Evolutionary conservation across 2,113 vertebrate species (phyloP), one percentile per base, ranked within the genome.

Genomic region (Tiliqua scincoides): DNA sequence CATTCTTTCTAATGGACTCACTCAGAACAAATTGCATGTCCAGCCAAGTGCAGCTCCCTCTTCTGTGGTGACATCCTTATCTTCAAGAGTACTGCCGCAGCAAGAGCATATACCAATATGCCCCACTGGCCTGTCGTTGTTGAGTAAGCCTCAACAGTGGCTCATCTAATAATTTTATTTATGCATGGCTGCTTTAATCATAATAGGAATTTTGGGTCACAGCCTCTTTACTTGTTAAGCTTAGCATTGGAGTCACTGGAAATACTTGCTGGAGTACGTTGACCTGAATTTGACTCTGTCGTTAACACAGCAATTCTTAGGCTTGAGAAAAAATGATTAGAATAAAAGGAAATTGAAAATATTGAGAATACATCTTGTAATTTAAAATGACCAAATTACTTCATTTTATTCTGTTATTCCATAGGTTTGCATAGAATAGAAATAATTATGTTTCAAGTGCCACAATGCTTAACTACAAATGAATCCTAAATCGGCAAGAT

Each of bases 251-350:
- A 61, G 79, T 89, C 18, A 79, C 52, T 85, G 23, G 82, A 79
- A 90, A 73, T 73, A 18, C 67, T 92, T 91, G 70, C 32, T 87
- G 68, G 61, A 74, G 70, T 67, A 67, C 25, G 40, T 52, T 82
- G 72, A 82, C 61, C 25, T 77, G 21, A 35, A 71, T 71, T 87
- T 71, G 80, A 43, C 77, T 3, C 81, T 88, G 17, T 37, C 89
- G 72, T 87, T 91, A 57, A 79, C 0, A 83, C 87, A 88, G 8
- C 37, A 23, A 12, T 75, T 68, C 2, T 48, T 78, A 78, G 52
- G 21, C 0, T 40, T 87, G 3, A 25, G 3, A 90, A 89, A 20
- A 52, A 25, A 68, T 43, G 68, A 40, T 32, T 11, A 43, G 37
- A 72, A 84, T 84, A 67, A 0, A 15, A 75, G n/a, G 82, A 91